Conservation (phyloP, 2,888 invertebrate genomes). For the Drosophila differens region DNA sequence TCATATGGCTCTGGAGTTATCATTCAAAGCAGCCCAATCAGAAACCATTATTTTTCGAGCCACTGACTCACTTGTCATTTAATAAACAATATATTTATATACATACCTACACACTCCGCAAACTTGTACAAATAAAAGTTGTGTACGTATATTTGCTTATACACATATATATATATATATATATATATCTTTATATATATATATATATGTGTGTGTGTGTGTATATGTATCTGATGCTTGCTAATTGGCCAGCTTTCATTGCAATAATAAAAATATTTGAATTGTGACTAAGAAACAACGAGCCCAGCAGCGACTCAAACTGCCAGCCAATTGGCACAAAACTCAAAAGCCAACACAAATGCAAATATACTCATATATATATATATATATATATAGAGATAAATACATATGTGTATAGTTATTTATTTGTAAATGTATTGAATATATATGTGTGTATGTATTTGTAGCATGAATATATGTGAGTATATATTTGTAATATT, state of each 20-base stretch:
- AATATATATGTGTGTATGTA: conserved; percentile 6
- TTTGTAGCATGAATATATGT: conserved; percentile 5
- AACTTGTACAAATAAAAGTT: not conserved
- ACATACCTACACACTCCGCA: conserved; percentile 21
- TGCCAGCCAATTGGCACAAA: conserved; percentile 57
- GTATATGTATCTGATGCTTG: conserved; percentile 40
- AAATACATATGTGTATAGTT: conserved; percentile 6
- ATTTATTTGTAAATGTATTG: conserved; percentile 16
- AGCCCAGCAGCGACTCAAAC: conserved; percentile 38
- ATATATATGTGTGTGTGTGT: no score
- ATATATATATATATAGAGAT: not conserved
- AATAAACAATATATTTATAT: conserved; percentile 62
- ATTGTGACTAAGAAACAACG: conserved; percentile 72
- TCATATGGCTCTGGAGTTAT: conserved; percentile 36
- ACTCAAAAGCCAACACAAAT: conserved; percentile 65
- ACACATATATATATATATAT: not conserved
- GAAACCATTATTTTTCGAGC: conserved; percentile 34
- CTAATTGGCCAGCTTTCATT: conserved; percentile 78
- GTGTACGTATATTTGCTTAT: not conserved
- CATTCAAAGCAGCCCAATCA: conserved; percentile 16
- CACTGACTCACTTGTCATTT: conserved; percentile 69
- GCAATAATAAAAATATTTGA: conserved; percentile 69
- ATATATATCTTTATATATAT: not conserved
- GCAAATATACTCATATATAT: conserved; percentile 40
- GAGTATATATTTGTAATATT: conserved; percentile 19